phyloP scores from a whole-genome alignment of 2,888 invertebrate species.

The Drosophila aldrichi region DNA sequence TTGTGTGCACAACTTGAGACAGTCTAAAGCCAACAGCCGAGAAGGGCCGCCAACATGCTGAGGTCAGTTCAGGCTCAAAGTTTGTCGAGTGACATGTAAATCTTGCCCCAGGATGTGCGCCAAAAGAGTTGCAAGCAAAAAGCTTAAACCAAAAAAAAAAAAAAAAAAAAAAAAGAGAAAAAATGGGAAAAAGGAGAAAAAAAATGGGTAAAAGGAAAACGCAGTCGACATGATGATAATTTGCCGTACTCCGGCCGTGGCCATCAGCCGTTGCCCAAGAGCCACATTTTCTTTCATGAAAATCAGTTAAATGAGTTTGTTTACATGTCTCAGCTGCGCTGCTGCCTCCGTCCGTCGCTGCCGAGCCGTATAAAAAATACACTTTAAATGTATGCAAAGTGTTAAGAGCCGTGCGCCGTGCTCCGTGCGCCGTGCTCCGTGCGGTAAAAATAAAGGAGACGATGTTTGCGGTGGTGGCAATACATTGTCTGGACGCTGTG shows the following conservation, averaged over 20 bases:
- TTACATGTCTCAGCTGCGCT: conserved; percentile 65
- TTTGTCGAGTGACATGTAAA: conserved; percentile 81
- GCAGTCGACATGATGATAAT: conserved; percentile 57
- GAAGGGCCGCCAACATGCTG: conserved; percentile 55
- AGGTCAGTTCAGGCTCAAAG: conserved; percentile 53
- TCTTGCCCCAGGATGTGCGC: conserved; percentile 70
- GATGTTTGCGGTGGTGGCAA: conserved; percentile 23
- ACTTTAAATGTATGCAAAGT: conserved; percentile 65
- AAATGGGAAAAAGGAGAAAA: neutral
- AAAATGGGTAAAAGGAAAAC: conserved; percentile 1
- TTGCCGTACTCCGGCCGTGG: conserved; percentile 41
- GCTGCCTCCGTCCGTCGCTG: neutral
- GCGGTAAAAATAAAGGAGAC: neutral
- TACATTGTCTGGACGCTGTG: conserved; percentile 71
- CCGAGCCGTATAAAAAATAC: conserved; percentile 43
- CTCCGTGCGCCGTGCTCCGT: neutral
- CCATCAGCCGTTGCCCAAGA: conserved; percentile 65
- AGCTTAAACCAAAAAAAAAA: conserved; percentile 8
- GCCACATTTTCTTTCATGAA: conserved; percentile 71
- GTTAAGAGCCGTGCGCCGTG: neutral
- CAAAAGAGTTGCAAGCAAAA: conserved; percentile 60
- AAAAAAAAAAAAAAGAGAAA: too few species aligned
- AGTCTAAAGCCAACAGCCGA: conserved; percentile 29
- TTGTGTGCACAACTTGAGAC: conserved; percentile 71
- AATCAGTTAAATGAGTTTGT: conserved; percentile 81